Base-by-base conservation (phyloP, 2,888 invertebrate genomes). In the Napeogenes inachia region DNA sequence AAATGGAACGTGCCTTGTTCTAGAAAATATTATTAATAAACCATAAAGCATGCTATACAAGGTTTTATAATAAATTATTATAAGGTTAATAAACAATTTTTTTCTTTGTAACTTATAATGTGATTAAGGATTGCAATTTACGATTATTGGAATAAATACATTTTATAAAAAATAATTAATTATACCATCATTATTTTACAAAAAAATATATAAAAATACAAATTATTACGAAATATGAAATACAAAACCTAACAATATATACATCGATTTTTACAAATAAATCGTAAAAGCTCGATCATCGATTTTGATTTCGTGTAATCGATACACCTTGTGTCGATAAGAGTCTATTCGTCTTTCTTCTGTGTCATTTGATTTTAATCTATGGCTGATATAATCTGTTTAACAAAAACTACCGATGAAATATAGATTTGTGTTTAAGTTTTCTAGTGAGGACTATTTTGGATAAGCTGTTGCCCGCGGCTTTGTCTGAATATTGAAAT, bases 341-440 rank as follows among this genome's bases (percentile, higher is more conserved):
- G 74, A 74, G 73, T 65, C 69, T 70, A 84, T 87, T 74, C 76
- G 70, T 87, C 86, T 86, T 82, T 75, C 79, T 79, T 72, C 70
- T 72, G 76, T 86, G 82, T 85, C 85, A 79, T 74, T 73, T 70
- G 83, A 81, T 82, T 76, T 73, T 78, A 82, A 85, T 86, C 85
- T 74, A 53, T 60, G 54, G 58, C 42, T 73, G 74, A 80, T 78
- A 77, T 77, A 72, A 74, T 75, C 80, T 76, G 77, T 73, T 65
- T 54, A 64, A 59, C 21, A 57, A 59, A 63, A 53, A 59, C 32
- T 46, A 59, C 4, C 30, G 50, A 50, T 30, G 30, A 50, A 50
- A 30, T 30, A 50, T 50, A 10, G 10, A 30, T 3, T 50, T 30
- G 30, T 50, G 50, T 30, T 50, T 30, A 50, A 50, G 50, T 50